A percentile compares a stretch with the other conserved stretches of the same genome.
Conservation (phyloP, 2,113 vertebrate species). For the Tachysurus vachellii region DNA sequence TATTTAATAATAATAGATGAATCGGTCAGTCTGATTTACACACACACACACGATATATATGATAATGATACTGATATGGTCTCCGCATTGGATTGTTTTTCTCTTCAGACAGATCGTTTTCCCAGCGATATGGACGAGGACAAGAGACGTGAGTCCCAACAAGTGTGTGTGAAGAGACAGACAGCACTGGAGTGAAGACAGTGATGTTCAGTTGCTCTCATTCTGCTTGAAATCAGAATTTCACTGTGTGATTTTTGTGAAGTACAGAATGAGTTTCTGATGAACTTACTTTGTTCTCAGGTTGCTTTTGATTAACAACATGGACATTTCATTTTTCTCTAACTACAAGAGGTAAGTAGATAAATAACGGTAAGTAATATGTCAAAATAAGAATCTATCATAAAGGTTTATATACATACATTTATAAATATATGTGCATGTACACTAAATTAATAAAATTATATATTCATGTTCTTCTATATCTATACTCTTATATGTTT, state of each 20-base stretch:
- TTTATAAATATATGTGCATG: not conserved
- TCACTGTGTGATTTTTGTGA: not conserved
- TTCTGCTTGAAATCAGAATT: not conserved
- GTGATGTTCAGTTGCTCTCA: not conserved
- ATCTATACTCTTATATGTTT: not conserved
- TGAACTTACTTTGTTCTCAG: not conserved
- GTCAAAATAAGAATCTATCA: not conserved
- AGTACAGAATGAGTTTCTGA: slow-evolving; percentile 13
- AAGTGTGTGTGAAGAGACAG: not conserved
- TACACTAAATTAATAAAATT: not conserved
- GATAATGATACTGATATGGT: not conserved
- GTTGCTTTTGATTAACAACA: slow-evolving; percentile 29
- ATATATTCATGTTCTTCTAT: not conserved
- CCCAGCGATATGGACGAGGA: not conserved
- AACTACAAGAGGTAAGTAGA: slow-evolving; percentile 22
- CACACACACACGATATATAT: not conserved
- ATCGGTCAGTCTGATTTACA: not conserved
- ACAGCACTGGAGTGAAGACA: not conserved
- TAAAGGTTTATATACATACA: not conserved
- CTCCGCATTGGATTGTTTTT: not conserved
- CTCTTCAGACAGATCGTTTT: slow-evolving; percentile 14
- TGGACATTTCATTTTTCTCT: not conserved
- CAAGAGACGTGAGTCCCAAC: not conserved
- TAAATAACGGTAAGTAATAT: slow-evolving; percentile 5
- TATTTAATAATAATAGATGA: not conserved